A percentile compares a stretch with the other conserved stretches of the same genome.
phyloP scores from a whole-genome alignment of 2,888 invertebrate species.

The Tillus elongatus region DNA sequence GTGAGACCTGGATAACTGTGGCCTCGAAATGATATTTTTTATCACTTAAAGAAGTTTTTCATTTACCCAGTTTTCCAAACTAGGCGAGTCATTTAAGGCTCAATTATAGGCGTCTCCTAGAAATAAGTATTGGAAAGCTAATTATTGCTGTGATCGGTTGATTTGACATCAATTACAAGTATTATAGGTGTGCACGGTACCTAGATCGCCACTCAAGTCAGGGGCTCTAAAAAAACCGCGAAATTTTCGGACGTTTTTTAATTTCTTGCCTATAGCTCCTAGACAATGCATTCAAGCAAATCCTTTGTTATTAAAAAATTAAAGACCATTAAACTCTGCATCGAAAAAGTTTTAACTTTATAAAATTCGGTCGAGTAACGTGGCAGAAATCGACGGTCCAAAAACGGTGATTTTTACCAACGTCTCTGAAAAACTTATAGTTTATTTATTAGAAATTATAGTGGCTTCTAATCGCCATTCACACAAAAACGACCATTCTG shows the following conservation, averaged over 20 bases:
- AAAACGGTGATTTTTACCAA: constrained; percentile 3
- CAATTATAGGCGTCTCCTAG: background rate
- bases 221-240: background rate
- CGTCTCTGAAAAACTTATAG: background rate
- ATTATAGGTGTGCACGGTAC: background rate
- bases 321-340: background rate
- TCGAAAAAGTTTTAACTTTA: background rate
- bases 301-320: background rate
- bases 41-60: no score
- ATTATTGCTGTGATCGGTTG: constrained; percentile 1
- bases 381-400: background rate
- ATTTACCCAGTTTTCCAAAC: no score
- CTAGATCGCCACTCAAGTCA: constrained; percentile 1
- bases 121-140: constrained; percentile 2
- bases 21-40: no score
- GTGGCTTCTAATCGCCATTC: constrained; percentile 4
- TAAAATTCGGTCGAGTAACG: background rate
- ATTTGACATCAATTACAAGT: constrained; percentile 2
- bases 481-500: no score
- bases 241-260: background rate
- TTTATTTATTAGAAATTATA: no score
- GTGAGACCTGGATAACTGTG: no score
- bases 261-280: constrained; percentile 1
- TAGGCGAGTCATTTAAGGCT: background rate
- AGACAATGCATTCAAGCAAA: background rate